These are phyloP conservation scores for Phalacrocorax pelagicus DNA, from an alignment of 2,113 vertebrate species.

Conservation along the genomic window DNA sequence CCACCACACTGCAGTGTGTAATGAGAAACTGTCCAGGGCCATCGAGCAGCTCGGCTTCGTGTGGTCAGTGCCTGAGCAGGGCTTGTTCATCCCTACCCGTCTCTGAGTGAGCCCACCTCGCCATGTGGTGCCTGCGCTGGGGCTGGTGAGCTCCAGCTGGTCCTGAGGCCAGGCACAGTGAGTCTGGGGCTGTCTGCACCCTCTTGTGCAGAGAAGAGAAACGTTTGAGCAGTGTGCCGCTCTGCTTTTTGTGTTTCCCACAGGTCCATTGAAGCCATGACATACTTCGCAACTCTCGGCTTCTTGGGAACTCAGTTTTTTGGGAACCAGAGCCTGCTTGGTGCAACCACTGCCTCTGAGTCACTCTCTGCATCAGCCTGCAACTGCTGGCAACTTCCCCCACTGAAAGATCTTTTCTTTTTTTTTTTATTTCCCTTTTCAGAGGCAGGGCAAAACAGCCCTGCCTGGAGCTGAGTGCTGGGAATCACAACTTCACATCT, in stretches of 20 bases:
- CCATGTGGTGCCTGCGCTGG: accelerated
- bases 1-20: neutral
- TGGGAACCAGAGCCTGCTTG: neutral
- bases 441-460: neutral
- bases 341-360: neutral
- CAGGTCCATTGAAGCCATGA: neutral
- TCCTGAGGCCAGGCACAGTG: neutral
- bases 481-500: neutral
- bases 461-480: neutral
- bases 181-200: neutral
- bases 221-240: accelerated
- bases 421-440: neutral
- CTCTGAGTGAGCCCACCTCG: neutral
- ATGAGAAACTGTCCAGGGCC: neutral
- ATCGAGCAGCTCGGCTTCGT: neutral
- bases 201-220: neutral
- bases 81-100: accelerated
- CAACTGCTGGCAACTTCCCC: neutral
- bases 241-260: neutral
- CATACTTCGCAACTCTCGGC: neutral
- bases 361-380: neutral
- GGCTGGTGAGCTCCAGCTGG: neutral
- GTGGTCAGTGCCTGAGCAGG: accelerated
- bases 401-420: neutral
- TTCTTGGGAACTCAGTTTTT: neutral